Base-by-base conservation (phyloP, 2,113 vertebrate genomes). In the Channa maculata region DNA sequence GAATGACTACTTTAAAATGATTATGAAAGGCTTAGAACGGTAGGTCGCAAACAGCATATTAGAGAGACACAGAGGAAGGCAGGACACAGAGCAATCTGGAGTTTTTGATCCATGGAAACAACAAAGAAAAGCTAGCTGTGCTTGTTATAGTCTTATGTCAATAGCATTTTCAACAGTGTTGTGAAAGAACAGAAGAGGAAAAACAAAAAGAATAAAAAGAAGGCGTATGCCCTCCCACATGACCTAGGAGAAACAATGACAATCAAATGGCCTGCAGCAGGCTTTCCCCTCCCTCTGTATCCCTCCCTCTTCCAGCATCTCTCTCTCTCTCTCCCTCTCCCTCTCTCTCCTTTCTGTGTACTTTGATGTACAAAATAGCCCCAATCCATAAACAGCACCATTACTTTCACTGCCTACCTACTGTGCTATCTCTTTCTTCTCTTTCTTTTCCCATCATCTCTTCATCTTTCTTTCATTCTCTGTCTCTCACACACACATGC, bases 281-380 rank as follows among this genome's bases (percentile, higher is more conserved):
- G 83, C 63, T 82, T 69, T 51, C 72, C 80, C 77, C 24, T 24
- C 24, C 1, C 24, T 24, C 24, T 24, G 24, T 24, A 24, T 24
- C 24, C 24, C 62, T 37, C 49, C 68, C 75, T 83, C 48, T 24
- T 24, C 24, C 24, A 24, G 24, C 5, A 46, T 64, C 57, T 24
- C 75, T 59, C 43, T 64, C 58, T 37, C 38, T 53, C 63, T 36
- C 44, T n/a, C 50, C 36, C 64, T 69, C 36, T 14, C 43, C 64
- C 66, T 79, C 65, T 71, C 77, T 78, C 73, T 84, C 78, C 66
- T 85, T 77, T 85, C 84, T 89, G 81, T 90, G 79, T 90, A 91
- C 91, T 92, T 92, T 92, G 91, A 92, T 92, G 90, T 91, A 92
- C 88, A 90, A 92, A 92, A 92, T 88, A 92, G 88, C 90, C 88